A percentile compares a stretch with the other conserved stretches of the same genome.
Evolutionary conservation across 2,888 invertebrate species (phyloP).

Genomic region (Steromphala cineraria): DNA sequence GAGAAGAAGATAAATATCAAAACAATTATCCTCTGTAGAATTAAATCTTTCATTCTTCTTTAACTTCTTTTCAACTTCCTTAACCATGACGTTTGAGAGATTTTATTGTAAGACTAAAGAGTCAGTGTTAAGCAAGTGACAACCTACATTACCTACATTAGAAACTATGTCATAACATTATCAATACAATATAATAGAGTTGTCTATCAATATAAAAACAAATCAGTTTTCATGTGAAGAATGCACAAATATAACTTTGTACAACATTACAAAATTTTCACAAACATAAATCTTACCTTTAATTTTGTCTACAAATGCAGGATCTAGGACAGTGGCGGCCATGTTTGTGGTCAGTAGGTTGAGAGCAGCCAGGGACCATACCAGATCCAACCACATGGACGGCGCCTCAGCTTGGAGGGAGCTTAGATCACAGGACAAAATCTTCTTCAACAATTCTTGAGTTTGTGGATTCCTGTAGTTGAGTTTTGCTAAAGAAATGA

Average conservation of each 20-base stretch:
- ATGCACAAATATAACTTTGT: neutral
- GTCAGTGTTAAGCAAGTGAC: no score
- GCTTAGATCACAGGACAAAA: constrained; percentile 6
- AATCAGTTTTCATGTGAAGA: neutral
- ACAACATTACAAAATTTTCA: neutral
- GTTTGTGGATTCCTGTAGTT: constrained; percentile 11
- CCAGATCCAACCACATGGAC: constrained; percentile 33
- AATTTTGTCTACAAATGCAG: constrained; percentile 25
- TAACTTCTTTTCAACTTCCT: no score
- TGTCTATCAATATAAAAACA: no score
- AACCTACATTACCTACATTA: no score
- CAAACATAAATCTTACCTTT: constrained; percentile 24
- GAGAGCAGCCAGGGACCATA: constrained; percentile 32
- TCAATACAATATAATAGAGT: no score
- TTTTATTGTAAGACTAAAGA: no score
- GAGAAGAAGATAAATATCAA: no score
- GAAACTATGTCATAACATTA: no score
- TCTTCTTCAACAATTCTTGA: neutral
- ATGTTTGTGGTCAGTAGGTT: neutral
- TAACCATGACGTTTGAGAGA: no score
- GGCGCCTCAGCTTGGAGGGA: constrained; percentile 12
- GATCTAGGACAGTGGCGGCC: constrained; percentile 28
- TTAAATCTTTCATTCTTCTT: no score
- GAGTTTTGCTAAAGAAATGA: constrained; percentile 30
- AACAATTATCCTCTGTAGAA: no score